Base-by-base conservation (phyloP, 1,140 invertebrate species). In the Hycleus phaleratus region DNA sequence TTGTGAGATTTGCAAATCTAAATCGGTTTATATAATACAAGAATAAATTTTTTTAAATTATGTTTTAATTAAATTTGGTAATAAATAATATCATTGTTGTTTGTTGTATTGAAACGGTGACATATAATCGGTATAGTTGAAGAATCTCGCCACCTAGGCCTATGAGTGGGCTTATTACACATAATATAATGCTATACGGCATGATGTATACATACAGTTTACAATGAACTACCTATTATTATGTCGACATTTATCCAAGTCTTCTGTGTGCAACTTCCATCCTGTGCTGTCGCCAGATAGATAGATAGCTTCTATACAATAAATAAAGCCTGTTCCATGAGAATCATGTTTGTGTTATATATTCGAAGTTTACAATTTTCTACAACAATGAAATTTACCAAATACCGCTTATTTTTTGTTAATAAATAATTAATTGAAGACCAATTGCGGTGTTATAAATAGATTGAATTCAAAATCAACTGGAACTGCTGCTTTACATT, bases 221-320 rank as follows among this genome's bases (percentile, higher is more conserved):
- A 60, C 58, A 60, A 60, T 55, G 58, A 60, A 60, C 58, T 60
- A 60, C 58, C 58, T 48, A 60, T 59, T 59, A 59, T 60, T 60
- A 52, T 46, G 46, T 46, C 40, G 12, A 55, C 40, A 60, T 60
- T 60, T 47, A 55, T 60, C 46, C 58, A 55, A 53, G 52, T 55
- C 51, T 55, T 52, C 52, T 55, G 51, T 32, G 32, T 47, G 51
- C 44, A 59, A 46, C 49, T 60, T 40, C 58, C 58, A 46, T 55
- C 49, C 42, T 55, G 58, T 48, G 39, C 58, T 60, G 58, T 60
- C 58, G 58, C 26, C 51, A 55, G 43, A 60, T 60, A 60, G 52
- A 60, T 55, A 60, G 58, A 60, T 60, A 55, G 58, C 58, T 60
- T 43, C 51, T 60, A 49, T 49, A 60, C 58, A 60, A 51, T 46